Evolutionary conservation across 2,797 vertebrate species (phyloP).

Genomic region (Todus mexicanus): DNA sequence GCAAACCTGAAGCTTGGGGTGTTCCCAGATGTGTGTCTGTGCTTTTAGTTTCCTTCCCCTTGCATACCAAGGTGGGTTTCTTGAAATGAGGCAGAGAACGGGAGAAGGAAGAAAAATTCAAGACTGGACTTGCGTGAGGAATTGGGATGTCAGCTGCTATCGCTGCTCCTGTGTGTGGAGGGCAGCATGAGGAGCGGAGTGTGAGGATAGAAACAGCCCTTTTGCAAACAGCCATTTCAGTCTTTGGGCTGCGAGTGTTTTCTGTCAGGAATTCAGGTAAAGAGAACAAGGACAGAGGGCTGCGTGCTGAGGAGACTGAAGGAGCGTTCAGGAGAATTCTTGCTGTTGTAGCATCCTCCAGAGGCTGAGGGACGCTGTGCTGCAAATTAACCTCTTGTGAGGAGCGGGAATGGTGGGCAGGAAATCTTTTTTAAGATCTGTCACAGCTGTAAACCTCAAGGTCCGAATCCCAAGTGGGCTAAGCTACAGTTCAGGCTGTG

Average conservation of each 20-base stretch:
- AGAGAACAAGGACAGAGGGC: not conserved
- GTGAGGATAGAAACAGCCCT: not conserved
- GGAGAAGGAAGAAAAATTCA: not conserved
- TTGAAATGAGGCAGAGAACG: not conserved
- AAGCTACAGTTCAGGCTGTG: not conserved
- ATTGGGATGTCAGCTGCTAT: not conserved
- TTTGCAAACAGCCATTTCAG: not conserved
- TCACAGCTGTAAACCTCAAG: not conserved
- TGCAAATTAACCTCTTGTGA: not conserved
- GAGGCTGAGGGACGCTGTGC: not conserved
- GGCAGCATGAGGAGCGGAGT: not conserved
- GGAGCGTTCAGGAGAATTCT: not conserved
- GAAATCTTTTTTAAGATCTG: not conserved
- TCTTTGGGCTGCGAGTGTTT: not conserved
- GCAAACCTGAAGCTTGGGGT: not conserved
- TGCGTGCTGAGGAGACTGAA: not conserved
- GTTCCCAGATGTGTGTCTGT: not conserved
- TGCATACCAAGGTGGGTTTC: not conserved
- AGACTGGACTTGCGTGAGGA: not conserved
- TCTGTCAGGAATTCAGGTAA: not conserved
- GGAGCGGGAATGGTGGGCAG: not conserved
- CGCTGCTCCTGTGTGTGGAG: not conserved
- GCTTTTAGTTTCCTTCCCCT: not conserved
- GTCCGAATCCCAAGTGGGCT: not conserved
- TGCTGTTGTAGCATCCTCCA: not conserved